Evolutionary conservation across 2,888 invertebrate genomes (phyloP), one percentile per base, ranked within the genome.

Genomic region (Tenthredo livida): DNA sequence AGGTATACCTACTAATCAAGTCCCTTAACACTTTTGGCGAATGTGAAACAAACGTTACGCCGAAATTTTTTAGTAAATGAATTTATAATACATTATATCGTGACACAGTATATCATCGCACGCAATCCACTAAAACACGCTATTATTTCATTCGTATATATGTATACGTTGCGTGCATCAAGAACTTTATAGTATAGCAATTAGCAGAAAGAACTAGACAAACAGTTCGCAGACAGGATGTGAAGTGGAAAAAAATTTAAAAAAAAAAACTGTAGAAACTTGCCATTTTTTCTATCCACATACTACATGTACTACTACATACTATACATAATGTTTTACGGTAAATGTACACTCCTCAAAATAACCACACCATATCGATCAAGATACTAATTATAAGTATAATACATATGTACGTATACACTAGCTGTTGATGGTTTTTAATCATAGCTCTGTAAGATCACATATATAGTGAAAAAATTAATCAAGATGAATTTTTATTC

Each of bases 51-150:
- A 29, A 61, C 15, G 37, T 61, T n/a, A 21, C 17, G 37, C n/a
- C 2, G 40, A 80, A 80, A 58, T 58, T 40, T 40, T 12, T 7
- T 10, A 21, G 43, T 37, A 67, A 54, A 84, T 61, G 84, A 84
- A 75, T 40, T 84, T 58, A 84, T 58, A 65, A 84, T 77, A 37
- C 43, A 33, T 58, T 37, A 61, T 33, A 25, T 65, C 61, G 75
- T 21, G 84, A 72, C 84, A 58, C 58, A 40, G 58, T 47, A 84
- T 58, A 84, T 58, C 54, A 33, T 47, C 67, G 84, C 70, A 83
- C 83, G 70, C 58, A 84, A 72, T 75, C 72, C 84, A 73, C 54
- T n/a, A 58, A 84, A 84, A 80, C 58, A 58, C 54, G 54, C 50
- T n/a, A 82, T 67, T n/a, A 82, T 67, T 33, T 72, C 72, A 84